phyloP scores from a whole-genome alignment of 2,888 invertebrate species.

The Beris chalybata region DNA sequence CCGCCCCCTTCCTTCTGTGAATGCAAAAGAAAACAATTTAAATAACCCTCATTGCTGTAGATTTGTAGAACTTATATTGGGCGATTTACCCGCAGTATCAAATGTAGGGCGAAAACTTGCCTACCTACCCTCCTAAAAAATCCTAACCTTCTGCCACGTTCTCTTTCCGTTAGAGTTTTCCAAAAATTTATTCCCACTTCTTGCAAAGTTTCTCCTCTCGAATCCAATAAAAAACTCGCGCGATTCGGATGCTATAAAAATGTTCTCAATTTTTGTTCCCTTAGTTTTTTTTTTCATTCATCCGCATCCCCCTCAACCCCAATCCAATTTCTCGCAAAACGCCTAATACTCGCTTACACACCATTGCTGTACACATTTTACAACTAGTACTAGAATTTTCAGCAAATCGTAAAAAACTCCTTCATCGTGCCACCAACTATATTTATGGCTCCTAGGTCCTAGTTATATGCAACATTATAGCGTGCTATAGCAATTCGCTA shows the following conservation, averaged over 20 bases:
- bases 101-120: too few relatives aligned
- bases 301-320: not conserved
- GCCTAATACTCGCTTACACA: constrained; percentile 29
- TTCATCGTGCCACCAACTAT: constrained; percentile 30
- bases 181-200: too few relatives aligned
- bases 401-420: constrained; percentile 39
- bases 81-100: too few relatives aligned
- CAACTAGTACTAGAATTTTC: constrained; percentile 40
- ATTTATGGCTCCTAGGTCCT: constrained; percentile 28
- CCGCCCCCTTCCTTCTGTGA: too few relatives aligned
- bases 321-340: not conserved
- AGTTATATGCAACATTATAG: constrained; percentile 29
- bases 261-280: constrained; percentile 30
- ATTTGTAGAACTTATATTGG: too few relatives aligned
- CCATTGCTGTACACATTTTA: constrained; percentile 27
- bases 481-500: constrained; percentile 5
- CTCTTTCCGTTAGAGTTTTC: too few relatives aligned
- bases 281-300: constrained; percentile 9
- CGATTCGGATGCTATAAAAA: constrained; percentile 36
- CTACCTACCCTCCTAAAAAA: too few relatives aligned
- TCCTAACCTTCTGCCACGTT: too few relatives aligned
- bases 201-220: too few relatives aligned
- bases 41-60: too few relatives aligned
- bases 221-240: not conserved
- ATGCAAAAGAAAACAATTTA: too few relatives aligned